These are phyloP conservation scores for Nebria brevicollis DNA, from an alignment of 2,888 invertebrate genomes.

Conservation along the genomic window DNA sequence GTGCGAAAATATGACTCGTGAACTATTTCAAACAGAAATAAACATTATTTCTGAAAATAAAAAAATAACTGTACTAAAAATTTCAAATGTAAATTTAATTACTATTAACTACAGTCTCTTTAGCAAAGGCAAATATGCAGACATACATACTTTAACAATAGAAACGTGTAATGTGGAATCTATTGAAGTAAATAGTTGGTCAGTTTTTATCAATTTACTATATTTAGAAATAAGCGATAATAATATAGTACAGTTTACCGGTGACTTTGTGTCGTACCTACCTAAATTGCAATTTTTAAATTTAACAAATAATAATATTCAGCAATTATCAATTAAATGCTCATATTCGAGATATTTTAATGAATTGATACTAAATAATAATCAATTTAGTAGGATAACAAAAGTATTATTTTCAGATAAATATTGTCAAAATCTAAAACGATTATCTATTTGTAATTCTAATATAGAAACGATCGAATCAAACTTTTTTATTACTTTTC, in stretches of 20 bases:
- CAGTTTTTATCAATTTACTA: background rate
- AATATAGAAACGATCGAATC: background rate
- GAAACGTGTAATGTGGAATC: conserved; percentile 13
- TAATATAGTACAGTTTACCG: conserved; percentile 18
- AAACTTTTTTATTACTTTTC: background rate
- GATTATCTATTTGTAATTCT: background rate
- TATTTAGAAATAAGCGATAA: conserved; percentile 11
- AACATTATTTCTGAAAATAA: background rate
- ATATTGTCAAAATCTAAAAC: conserved; percentile 9
- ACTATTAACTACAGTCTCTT: conserved; percentile 15
- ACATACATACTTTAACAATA: conserved; percentile 18
- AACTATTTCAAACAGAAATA: conserved; percentile 11
- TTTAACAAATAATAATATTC: conserved; percentile 6
- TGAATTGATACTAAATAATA: conserved; percentile 16
- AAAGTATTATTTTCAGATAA: background rate
- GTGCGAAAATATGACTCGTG: conserved; percentile 15
- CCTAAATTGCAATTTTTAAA: background rate
- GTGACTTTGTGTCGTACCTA: conserved; percentile 5
- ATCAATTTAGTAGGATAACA: background rate
- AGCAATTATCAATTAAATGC: background rate
- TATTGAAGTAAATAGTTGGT: conserved; percentile 20
- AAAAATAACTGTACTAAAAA: background rate
- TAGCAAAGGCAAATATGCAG: background rate
- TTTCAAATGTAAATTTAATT: conserved; percentile 1
- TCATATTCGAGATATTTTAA: conserved; percentile 15